phyloP scores from a whole-genome alignment of 2,113 vertebrate genomes.

The Arothron firmamentum region DNA sequence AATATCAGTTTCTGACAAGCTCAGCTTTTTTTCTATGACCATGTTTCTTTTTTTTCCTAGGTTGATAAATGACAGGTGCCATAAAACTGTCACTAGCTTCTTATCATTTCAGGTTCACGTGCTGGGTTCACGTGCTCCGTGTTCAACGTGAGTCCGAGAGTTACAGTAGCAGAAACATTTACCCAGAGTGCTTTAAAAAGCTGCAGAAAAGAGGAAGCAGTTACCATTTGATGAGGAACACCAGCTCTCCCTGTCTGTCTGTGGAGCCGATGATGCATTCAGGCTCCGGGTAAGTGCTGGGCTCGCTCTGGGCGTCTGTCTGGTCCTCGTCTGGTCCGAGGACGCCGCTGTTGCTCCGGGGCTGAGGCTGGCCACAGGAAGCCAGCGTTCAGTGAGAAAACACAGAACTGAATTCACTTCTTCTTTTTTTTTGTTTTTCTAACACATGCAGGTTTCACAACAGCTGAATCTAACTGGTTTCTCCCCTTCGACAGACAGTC shows the following conservation, averaged over 20 bases:
- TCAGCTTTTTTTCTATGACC: neutral
- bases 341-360: conserved; percentile 26
- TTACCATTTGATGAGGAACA: conserved; percentile 99
- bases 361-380: conserved; percentile 43
- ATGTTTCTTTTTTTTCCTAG: too few relatives aligned
- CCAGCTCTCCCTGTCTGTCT: conserved; percentile 93
- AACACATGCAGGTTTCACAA: neutral
- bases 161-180: neutral
- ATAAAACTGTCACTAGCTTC: too few relatives aligned
- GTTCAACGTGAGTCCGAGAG: neutral
- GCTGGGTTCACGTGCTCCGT: neutral
- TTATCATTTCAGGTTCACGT: neutral
- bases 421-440: neutral
- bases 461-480: too few relatives aligned
- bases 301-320: conserved; percentile 79
- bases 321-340: conserved; percentile 40
- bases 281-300: conserved; percentile 85
- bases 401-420: neutral
- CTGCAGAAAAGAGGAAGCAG: conserved; percentile 38
- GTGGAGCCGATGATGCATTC: conserved; percentile 98
- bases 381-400: conserved; percentile 8
- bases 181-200: conserved; percentile 2
- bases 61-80: too few relatives aligned
- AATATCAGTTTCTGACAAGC: neutral
- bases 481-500: conserved; percentile 11